Percentiles rank a stretch among this genome's conserved stretches.
phyloP scores from a whole-genome alignment of 2,113 vertebrate species.

The Noctilio leporinus region DNA sequence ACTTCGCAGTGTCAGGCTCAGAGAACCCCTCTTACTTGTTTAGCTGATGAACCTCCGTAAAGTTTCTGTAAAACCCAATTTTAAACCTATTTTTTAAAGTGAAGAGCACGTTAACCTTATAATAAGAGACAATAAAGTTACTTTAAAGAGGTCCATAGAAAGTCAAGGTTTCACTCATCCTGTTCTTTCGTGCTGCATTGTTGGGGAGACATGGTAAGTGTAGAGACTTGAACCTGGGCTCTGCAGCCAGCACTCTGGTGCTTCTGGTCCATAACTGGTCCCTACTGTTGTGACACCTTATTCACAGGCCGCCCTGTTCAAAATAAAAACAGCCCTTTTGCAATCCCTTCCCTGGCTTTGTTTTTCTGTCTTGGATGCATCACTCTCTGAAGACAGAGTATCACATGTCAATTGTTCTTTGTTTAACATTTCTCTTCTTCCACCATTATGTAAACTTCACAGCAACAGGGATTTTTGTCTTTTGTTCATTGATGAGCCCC shows the following conservation, averaged over 20 bases:
- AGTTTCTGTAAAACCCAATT: background rate
- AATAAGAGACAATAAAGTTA: background rate
- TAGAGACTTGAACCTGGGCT: accelerated
- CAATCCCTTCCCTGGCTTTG: background rate
- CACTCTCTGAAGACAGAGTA: background rate
- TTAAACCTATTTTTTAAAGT: background rate
- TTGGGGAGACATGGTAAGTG: accelerated
- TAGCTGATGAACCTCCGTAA: background rate
- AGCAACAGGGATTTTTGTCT: background rate
- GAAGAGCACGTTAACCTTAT: background rate
- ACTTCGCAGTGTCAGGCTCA: background rate
- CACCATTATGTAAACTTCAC: background rate
- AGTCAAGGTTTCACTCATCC: background rate
- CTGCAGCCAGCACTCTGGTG: background rate
- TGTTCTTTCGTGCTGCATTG: accelerated
- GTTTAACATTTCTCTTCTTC: background rate
- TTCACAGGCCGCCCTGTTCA: background rate
- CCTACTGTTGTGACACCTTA: background rate
- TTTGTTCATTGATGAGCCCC: background rate
- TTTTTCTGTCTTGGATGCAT: background rate
- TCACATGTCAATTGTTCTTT: background rate
- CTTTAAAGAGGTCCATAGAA: background rate
- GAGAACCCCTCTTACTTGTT: background rate
- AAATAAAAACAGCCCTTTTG: background rate
- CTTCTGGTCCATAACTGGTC: background rate